phyloP scores from a whole-genome alignment of 2,888 invertebrate genomes.

The Drosophila pseudotalamancana region DNA sequence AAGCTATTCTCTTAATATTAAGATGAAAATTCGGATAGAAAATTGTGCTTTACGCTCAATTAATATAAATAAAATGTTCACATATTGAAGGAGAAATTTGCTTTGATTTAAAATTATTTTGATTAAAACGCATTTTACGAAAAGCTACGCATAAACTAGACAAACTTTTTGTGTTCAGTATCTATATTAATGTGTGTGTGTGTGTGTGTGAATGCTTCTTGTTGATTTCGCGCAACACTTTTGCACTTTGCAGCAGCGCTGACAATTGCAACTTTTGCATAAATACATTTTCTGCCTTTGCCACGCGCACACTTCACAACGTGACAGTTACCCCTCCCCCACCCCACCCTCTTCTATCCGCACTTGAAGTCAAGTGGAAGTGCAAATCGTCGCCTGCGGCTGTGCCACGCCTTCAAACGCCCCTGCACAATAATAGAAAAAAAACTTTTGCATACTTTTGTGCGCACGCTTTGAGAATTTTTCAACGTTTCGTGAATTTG shows the following conservation, averaged over 20 bases:
- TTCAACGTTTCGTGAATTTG: conserved; percentile 33
- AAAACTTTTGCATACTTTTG: conserved; percentile 61
- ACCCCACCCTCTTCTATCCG: background rate
- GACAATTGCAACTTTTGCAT: conserved; percentile 80
- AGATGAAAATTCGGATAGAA: too few species aligned
- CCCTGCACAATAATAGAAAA: conserved; percentile 49
- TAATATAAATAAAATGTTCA: too few species aligned
- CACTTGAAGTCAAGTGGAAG: conserved; percentile 62
- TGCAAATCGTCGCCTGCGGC: conserved; percentile 55
- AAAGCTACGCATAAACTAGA: conserved; percentile 15
- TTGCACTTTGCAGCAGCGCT: conserved; percentile 54
- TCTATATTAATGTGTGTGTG: conserved; percentile 5
- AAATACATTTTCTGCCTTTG: conserved; percentile 76
- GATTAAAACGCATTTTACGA: background rate
- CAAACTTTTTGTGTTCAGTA: background rate
- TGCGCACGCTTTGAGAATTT: conserved; percentile 57
- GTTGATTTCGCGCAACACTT: conserved; percentile 66
- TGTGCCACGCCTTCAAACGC: conserved; percentile 3
- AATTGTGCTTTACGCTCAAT: too few species aligned
- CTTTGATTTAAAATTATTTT: background rate
- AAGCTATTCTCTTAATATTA: too few species aligned
- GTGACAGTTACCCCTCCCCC: conserved; percentile 1
- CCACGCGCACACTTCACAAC: conserved; percentile 48
- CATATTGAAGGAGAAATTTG: too few species aligned
- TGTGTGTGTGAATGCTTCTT: conserved; percentile 27